Evolutionary conservation across 2,888 invertebrate genomes (phyloP).

Genomic region (Camponotus fellah): DNA sequence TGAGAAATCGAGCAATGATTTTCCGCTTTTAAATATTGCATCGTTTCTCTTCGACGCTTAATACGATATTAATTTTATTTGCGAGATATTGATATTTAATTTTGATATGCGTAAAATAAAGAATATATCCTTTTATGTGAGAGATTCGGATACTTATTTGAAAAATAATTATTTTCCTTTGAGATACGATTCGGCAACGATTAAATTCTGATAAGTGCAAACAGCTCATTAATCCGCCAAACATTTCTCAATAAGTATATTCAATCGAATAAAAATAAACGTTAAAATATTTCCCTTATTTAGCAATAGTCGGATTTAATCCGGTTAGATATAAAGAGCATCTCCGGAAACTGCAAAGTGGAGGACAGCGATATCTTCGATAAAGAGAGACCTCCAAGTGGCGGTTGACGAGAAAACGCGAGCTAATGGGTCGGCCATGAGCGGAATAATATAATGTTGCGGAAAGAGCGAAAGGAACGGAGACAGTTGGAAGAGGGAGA

Average conservation of each 20-base stretch:
- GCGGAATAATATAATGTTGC: conserved; percentile 41
- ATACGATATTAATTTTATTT: not conserved
- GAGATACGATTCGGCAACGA: not conserved
- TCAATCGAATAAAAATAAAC: not conserved
- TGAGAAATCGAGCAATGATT: conserved; percentile 63
- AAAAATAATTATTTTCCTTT: not conserved
- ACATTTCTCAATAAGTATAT: not conserved
- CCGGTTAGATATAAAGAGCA: conserved; percentile 21
- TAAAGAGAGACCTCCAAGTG: conserved; percentile 24
- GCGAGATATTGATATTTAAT: not conserved
- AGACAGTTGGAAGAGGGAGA: conserved; percentile 27
- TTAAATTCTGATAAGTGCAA: not conserved
- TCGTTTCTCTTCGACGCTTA: not conserved
- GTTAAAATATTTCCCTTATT: not conserved
- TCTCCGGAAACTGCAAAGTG: conserved; percentile 18
- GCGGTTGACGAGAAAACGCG: conserved; percentile 39
- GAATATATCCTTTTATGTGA: not conserved
- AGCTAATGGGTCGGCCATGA: conserved; percentile 48
- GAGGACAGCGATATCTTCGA: conserved; percentile 12
- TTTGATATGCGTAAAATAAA: not conserved
- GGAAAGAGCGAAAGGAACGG: no score
- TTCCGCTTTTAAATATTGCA: not conserved
- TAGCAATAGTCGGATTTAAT: not conserved
- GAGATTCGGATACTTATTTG: not conserved
- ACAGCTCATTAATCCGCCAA: not conserved